phyloP scores from a whole-genome alignment of 2,797 vertebrate species.

The Acanthurus lineatus region DNA sequence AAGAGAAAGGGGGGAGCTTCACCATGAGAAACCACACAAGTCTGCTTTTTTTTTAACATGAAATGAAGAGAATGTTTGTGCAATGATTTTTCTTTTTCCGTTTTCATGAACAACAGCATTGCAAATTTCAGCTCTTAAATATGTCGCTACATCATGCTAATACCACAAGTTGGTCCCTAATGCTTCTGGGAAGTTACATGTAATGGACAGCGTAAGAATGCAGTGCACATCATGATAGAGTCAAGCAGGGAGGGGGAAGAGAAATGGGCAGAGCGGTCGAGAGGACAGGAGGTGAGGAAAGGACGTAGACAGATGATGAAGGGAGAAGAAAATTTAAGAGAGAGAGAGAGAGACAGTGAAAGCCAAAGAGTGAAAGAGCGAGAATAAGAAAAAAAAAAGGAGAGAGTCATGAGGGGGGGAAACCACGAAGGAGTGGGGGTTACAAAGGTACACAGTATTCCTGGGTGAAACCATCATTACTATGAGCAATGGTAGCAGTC shows the following conservation, averaged over 20 bases:
- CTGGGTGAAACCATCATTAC: conserved; percentile 86
- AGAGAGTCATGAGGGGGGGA: conserved; percentile 31
- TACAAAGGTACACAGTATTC: conserved; percentile 82
- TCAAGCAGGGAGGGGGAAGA: conserved; percentile 20
- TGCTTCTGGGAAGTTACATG: background rate
- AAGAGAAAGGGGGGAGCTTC: conserved; percentile 25
- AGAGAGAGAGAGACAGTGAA: conserved; percentile 46
- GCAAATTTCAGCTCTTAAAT: conserved; percentile 68
- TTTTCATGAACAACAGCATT: conserved; percentile 60
- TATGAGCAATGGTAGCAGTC: conserved; percentile 88
- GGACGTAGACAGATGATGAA: conserved; percentile 56
- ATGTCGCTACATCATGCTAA: conserved; percentile 58
- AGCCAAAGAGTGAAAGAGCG: conserved; percentile 42
- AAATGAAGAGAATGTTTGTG: conserved; percentile 34
- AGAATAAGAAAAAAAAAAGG: conserved; percentile 12
- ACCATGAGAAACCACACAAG: conserved; percentile 8
- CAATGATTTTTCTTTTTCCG: conserved; percentile 63
- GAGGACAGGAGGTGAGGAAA: conserved; percentile 45
- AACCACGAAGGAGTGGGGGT: conserved; percentile 28
- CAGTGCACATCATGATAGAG: conserved; percentile 42
- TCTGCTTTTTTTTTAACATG: conserved; percentile 46
- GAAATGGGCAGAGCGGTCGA: conserved; percentile 39
- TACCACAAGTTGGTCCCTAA: conserved; percentile 34
- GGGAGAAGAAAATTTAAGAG: conserved; percentile 36
- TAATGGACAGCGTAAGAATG: conserved; percentile 15